Evolutionary conservation across 1,140 invertebrate genomes (phyloP), one percentile per base, ranked within the genome.

Genomic region (Mya arenaria): DNA sequence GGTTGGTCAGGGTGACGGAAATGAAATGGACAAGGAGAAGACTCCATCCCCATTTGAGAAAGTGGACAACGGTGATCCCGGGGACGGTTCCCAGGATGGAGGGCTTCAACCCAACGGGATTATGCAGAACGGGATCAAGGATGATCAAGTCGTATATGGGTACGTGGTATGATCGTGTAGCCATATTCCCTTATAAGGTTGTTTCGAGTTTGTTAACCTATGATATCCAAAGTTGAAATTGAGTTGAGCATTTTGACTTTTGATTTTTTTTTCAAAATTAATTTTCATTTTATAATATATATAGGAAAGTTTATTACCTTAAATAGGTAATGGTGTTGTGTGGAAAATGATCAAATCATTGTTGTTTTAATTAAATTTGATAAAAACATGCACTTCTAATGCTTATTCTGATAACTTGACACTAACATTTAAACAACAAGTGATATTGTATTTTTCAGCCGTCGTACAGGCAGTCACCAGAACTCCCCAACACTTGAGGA

Each of bases 101-200:
- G 84, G 94, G 93, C 94, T 95, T 86, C 95, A 96, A 85, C 94
- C 95, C 80, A 95, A 95, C 90, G 95, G 95, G 48, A 95, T 96
- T 84, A 95, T 96, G 89, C 95, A 96, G 90, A 98, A 98, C 93
- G 97, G 97, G 65, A 94, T 97, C 82, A 97, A 98, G 87, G 97
- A 98, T 88, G 96, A 97, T 88, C 97, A 97, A 94, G 96, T 95
- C 81, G 98, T 98, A 97, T 98, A 92, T 96, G 96, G 96, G 68
- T 82, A 66, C 37, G 71, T 82, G 39, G 55, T n/a, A n/a, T n/a
- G n/a, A n/a, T n/a, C n/a, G n/a, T n/a, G n/a, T n/a, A n/a, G n/a
- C n/a, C n/a, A n/a, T n/a, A n/a, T n/a, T n/a, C n/a, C n/a, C n/a
- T n/a, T n/a, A n/a, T n/a, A n/a, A n/a, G n/a, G n/a, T n/a, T n/a